Base-by-base conservation (phyloP, 1,140 invertebrate species). In the Drosophila seguyi region DNA sequence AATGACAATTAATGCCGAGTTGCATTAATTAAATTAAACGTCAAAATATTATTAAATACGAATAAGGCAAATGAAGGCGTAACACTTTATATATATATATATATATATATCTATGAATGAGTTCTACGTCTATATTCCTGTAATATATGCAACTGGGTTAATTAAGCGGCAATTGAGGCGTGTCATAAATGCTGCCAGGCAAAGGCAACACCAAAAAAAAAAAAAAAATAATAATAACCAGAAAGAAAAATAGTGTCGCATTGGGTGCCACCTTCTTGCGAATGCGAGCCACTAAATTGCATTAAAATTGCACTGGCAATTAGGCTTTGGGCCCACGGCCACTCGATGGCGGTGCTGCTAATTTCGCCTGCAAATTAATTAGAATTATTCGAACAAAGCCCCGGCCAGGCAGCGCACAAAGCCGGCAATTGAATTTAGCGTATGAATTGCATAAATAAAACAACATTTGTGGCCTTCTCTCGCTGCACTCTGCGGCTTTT, bases 11-110 rank as follows among this genome's bases (percentile, higher is more conserved):
- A 75, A 81, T 81, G 83, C 60, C 72, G 53, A 63, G 60, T 76
- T 90, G 79, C 78, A 85, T 88, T 84, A 90, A 90, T 88, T 90
- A 73, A 90, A 88, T 88, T 88, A 88, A 90, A 88, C 80, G 69
- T 80, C 78, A 67, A 88, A 90, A 85, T 75, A 69, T 90, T 85
- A 88, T 88, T 88, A 90, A 90, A 88, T 79, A 52, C 69, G 75
- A 65, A 75, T 81, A 66, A 84, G 73, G 81, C 77, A 79, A 84
- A 81, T 90, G 69, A 79, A 71, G 73, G 85, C 27, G 61, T 57
- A 53, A 61, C 79, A 79, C n/a, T n/a, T n/a, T n/a, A n/a, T n/a
- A n/a, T n/a, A n/a, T n/a, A n/a, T n/a, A n/a, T n/a, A n/a, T n/a
- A n/a, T n/a, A n/a, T n/a, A n/a, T n/a, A n/a, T n/a, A n/a, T 56